Conservation (phyloP, 1,140 invertebrate genomes). For the Drosophila lini region DNA sequence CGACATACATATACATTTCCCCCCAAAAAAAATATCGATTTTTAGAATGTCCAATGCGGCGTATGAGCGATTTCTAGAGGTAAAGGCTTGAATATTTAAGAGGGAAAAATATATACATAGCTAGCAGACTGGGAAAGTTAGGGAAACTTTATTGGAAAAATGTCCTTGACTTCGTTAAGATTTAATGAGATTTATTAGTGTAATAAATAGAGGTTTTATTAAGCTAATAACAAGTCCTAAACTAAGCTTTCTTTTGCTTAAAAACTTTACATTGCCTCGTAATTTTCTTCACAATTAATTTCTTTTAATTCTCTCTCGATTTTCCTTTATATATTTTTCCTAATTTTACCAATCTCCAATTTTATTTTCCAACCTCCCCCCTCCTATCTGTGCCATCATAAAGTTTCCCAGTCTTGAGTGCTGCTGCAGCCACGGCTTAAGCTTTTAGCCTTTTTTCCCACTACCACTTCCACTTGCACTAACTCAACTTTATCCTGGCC, state of each 20-base stretch:
- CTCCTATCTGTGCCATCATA: not conserved
- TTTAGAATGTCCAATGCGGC: constrained; percentile 26
- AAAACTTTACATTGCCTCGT: not conserved
- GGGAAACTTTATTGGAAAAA: not conserved
- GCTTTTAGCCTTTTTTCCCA: constrained; percentile 6
- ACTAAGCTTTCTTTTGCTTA: not conserved
- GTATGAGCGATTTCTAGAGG: constrained; percentile 43
- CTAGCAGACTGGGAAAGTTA: not conserved
- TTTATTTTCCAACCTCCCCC: not conserved
- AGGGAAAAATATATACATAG: not conserved
- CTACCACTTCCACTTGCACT: not conserved
- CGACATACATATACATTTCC: constrained; percentile 9
- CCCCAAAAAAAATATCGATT: constrained; percentile 55
- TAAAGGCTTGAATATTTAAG: constrained; percentile 19
- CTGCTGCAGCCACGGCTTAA: constrained; percentile 26
- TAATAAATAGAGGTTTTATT: not conserved
- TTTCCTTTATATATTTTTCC: not conserved
- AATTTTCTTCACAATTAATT: not conserved
- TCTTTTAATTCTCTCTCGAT: not conserved
- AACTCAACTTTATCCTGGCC: constrained; percentile 37
- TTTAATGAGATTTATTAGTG: not conserved
- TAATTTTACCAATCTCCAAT: not conserved
- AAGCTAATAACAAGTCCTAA: not conserved
- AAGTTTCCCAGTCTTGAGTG: constrained; percentile 26
- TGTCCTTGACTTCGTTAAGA: not conserved